phyloP scores from a whole-genome alignment of 2,113 vertebrate species.

The Cyanistes caeruleus region DNA sequence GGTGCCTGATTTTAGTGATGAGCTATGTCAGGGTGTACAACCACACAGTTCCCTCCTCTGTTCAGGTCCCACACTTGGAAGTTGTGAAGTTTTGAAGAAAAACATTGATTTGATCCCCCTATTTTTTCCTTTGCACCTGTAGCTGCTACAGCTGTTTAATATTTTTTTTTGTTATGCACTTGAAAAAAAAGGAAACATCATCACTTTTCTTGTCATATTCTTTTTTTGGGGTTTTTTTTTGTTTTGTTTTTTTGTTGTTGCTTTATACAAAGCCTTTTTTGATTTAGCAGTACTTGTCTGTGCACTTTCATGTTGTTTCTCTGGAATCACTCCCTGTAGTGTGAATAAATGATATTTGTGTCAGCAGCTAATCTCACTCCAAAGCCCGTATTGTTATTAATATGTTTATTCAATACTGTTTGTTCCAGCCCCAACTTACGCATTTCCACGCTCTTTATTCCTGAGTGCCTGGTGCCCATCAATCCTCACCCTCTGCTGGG shows the following conservation, averaged over 20 bases:
- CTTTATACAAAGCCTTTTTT: not conserved
- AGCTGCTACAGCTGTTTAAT: not conserved
- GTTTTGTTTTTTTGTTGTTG: not conserved
- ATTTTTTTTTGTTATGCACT: not conserved
- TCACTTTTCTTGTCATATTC: not conserved
- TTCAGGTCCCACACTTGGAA: not conserved
- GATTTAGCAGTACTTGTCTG: slow-evolving; percentile 16
- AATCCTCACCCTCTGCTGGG: not conserved
- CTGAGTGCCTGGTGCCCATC: not conserved
- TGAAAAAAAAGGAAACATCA: not conserved
- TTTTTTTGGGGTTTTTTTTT: not conserved
- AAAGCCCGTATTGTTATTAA: not conserved
- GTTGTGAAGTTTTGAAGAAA: not conserved
- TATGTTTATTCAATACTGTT: slow-evolving; percentile 32
- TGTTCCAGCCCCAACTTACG: not conserved
- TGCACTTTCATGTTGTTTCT: not conserved
- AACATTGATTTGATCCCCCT: not conserved
- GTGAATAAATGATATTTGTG: slow-evolving; percentile 46
- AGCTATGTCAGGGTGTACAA: not conserved
- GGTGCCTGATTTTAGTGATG: not conserved
- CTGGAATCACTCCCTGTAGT: slow-evolving; percentile 33
- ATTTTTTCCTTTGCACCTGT: not conserved
- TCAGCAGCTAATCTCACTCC: slow-evolving; percentile 46
- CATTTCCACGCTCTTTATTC: slow-evolving; percentile 11
- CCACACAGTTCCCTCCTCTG: not conserved